These are phyloP conservation scores for Drosophila pseudoananassae DNA, from an alignment of 1,140 invertebrate genomes.

Conservation along the genomic window DNA sequence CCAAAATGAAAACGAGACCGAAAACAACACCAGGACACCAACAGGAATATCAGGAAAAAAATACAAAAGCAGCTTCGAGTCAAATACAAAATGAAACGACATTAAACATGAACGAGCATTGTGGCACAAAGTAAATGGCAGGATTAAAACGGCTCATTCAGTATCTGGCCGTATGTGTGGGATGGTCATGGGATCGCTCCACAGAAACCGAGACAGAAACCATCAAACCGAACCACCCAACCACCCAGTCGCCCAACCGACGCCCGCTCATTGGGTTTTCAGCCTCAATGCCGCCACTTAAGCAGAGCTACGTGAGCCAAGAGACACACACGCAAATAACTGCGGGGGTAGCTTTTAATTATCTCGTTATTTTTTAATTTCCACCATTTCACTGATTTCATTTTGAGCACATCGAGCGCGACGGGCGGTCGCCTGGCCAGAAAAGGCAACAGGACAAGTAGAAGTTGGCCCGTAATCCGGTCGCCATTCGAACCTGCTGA, in stretches of 20 bases:
- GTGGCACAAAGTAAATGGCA: conserved; percentile 46
- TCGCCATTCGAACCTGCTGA: conserved; percentile 28
- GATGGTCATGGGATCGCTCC: conserved; percentile 2
- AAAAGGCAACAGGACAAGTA: conserved; percentile 9
- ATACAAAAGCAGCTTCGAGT: conserved; percentile 46
- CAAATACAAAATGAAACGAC: conserved; percentile 55
- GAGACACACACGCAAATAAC: conserved; percentile 66
- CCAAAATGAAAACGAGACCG: conserved; percentile 3
- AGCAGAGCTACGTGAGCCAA: conserved; percentile 66
- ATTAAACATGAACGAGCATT: conserved; percentile 50
- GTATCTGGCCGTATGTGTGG: conserved; percentile 27
- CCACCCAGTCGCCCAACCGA: conserved; percentile 1
- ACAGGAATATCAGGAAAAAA: conserved; percentile 28
- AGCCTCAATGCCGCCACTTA: conserved; percentile 72
- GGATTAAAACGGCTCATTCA: conserved; percentile 48
- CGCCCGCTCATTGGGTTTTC: conserved; percentile 9
- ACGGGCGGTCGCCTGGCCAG: conserved; percentile 33
- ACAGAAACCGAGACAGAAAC: background rate
- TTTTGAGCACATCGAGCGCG: conserved; percentile 60
- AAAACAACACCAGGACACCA: conserved; percentile 27
- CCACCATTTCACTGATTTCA: conserved; percentile 77
- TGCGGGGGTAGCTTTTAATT: conserved; percentile 78
- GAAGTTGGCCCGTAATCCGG: conserved; percentile 15
- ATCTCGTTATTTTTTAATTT: conserved; percentile 82
- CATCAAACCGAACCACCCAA: conserved; percentile 5